Evolutionary conservation across 2,113 vertebrate genomes (phyloP), one percentile per base, ranked within the genome.

Genomic region (Cinclus mexicanus): DNA sequence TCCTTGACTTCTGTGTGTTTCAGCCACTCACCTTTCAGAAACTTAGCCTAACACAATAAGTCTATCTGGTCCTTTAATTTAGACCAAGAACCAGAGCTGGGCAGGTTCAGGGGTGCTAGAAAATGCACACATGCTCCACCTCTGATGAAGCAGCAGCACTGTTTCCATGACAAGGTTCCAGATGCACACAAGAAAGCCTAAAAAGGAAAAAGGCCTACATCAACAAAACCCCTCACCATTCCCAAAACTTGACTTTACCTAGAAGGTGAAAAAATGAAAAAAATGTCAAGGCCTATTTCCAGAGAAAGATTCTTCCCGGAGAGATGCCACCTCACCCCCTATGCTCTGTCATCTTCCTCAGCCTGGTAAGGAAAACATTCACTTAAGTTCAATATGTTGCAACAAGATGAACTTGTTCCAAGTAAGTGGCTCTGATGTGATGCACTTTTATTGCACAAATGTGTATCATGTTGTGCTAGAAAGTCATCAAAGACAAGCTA

Each of bases 291-390:
- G 6, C 9, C 44, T 26, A 2, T n/a, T 80, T 26, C 41, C 14
- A 29, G 65, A 63, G 35, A 20, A 55, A 18, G 33, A 24, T 21
- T 68, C 24, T 63, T 37, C 56, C 23, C 7, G 4, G 3, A 1
- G 21, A 35, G 53, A 15, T 1, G 0, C 31, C 15, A 15, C 49
- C 53, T 55, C 1, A 0, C 25, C 39, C 35, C 25, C 24, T 0
- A 5, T 0, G 2, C 26, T 33, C 47, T 50, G 25, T 3, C 42
- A 42, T 39, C 63, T 64, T 46, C 63, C 77, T 31, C 29, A 52
- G 49, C 35, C 61, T 39, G 12, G 19, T 9, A 49, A 59, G 63
- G 22, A 64, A 61, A 63, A 55, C 4, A 14, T 5, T 18, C 8
- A 12, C 26, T 31, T 35, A 4, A 26, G 9, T 26, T 55, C 49